Conservation (phyloP, 2,113 vertebrate genomes). For the Mobula hypostoma region DNA sequence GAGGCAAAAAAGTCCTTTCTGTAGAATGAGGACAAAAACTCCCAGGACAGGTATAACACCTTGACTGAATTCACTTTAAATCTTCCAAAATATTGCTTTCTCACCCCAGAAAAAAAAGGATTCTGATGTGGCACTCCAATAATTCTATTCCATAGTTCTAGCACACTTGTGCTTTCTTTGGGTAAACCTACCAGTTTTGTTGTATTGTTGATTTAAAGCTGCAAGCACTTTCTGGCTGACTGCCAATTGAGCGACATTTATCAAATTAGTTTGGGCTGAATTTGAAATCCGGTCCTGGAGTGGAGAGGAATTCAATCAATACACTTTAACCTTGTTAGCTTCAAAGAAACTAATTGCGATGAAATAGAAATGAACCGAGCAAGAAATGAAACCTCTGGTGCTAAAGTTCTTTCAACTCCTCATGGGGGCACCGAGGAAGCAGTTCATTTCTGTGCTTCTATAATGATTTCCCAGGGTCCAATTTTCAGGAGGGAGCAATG, state of each 20-base stretch:
- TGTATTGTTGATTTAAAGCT: not conserved
- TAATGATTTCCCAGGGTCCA: not conserved
- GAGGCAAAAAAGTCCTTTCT: not conserved
- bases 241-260: not conserved
- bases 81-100: too few relatives aligned
- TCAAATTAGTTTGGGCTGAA: not conserved
- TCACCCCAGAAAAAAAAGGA: not conserved
- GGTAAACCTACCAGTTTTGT: not conserved
- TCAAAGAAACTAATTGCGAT: slow-evolving; percentile 25
- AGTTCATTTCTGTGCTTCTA: not conserved
- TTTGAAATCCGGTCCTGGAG: not conserved
- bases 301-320: not conserved
- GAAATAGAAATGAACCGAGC: slow-evolving; percentile 1
- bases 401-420: not conserved
- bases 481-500: not conserved
- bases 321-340: not conserved
- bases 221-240: not conserved
- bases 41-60: not conserved
- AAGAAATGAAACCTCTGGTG: not conserved
- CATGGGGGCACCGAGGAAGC: not conserved
- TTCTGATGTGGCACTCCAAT: not conserved
- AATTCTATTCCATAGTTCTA: not conserved
- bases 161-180: not conserved
- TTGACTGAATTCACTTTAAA: not conserved
- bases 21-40: too few relatives aligned